Conservation (phyloP, 2,888 invertebrate species). For the Euzophera pinguis region DNA sequence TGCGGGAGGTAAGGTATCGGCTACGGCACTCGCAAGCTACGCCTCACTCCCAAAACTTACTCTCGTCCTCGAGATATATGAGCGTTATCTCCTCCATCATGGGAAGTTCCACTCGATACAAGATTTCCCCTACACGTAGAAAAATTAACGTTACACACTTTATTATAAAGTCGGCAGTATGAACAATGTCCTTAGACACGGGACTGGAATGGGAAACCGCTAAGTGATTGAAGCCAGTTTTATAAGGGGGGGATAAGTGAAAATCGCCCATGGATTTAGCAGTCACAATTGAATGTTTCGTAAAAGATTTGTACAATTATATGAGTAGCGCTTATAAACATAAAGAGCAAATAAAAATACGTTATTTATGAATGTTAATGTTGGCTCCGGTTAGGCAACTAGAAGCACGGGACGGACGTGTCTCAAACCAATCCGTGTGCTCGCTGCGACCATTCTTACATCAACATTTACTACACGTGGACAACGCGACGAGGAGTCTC, state of each 20-base stretch:
- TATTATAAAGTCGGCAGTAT: conserved; percentile 44
- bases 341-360: conserved; percentile 57
- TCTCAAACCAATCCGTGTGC: conserved; percentile 57
- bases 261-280: conserved; percentile 24
- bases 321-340: conserved; percentile 60
- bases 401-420: conserved; percentile 72
- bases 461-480: conserved; percentile 57
- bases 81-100: conserved; percentile 96
- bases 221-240: conserved; percentile 14
- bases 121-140: conserved; percentile 89
- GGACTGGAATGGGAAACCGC: conserved; percentile 22
- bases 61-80: conserved; percentile 95
- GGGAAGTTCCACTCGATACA: conserved; percentile 95
- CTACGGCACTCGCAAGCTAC: conserved; percentile 84
- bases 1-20: conserved; percentile 80
- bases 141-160: conserved; percentile 78
- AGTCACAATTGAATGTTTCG: conserved; percentile 25
- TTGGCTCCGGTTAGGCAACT: conserved; percentile 69
- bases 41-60: conserved; percentile 83
- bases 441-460: conserved; percentile 50
- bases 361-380: conserved; percentile 43
- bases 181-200: conserved; percentile 30
- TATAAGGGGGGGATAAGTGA: conserved; percentile 24
- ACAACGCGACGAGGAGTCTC: conserved; percentile 45
- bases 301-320: conserved; percentile 43